Base-by-base conservation (phyloP, 1,140 invertebrate species). In the Drosophila funebris region DNA sequence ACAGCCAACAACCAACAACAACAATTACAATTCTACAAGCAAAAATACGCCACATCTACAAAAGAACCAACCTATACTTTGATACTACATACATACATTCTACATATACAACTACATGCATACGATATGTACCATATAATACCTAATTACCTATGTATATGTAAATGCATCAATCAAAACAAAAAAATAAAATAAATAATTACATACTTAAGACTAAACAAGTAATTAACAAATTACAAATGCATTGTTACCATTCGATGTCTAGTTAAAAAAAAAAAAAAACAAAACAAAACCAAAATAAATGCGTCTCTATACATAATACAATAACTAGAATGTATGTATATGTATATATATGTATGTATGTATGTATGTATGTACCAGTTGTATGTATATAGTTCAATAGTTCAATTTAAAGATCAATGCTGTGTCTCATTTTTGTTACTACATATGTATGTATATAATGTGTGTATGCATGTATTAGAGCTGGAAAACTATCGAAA, bases 281-380 rank as follows among this genome's bases (percentile, higher is more conserved):
- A n/a, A n/a, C n/a, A n/a, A n/a, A n/a, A n/a, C n/a, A n/a, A n/a
- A n/a, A n/a, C n/a, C n/a, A n/a, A n/a, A n/a, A n/a, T n/a, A n/a
- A 27, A 27, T 27, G 5, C 24, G 24, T 27, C 24, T 27, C 24
- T 27, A 27, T 27, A 27, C 24, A 27, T 4, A 2, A 5, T 27
- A 27, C 24, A 4, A 5, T 5, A 24, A 3, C 2, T 24, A 5
- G 24, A 44, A 62, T 57, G 46, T 75, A 44, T 50, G n/a, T 43
- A 48, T 69, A 11, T 41, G 18, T 70, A 6, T 77, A 61, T 60
- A n/a, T 58, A 31, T 60, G 43, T 61, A 22, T 33, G 20, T 54
- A 31, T 58, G 2, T 20, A 16, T 60, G n/a, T 68, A 54, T 54
- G 31, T 54, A 54, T 54, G 52, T n/a, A n/a, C n/a, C 36, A 39